These are phyloP conservation scores for Camponotus vicinus DNA, from an alignment of 1,140 invertebrate genomes.

Conservation along the genomic window DNA sequence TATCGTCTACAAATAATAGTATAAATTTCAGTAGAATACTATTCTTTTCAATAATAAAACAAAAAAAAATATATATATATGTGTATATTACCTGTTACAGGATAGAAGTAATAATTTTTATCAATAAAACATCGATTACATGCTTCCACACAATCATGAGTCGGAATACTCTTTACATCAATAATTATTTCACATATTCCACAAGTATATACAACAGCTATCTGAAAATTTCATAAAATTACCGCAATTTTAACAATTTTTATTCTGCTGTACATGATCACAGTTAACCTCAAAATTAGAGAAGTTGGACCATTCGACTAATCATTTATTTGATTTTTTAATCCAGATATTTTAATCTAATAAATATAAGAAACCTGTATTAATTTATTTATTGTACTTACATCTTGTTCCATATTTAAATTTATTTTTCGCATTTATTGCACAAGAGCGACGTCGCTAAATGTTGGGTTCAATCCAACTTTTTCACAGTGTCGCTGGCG, in stretches of 20 bases:
- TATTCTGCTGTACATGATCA: neutral
- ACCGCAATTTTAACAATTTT: neutral
- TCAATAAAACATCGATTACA: neutral
- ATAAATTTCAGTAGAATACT: neutral
- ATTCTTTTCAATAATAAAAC: neutral
- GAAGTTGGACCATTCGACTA: too few relatives aligned
- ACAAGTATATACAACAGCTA: neutral
- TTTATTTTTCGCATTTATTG: neutral
- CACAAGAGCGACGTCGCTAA: neutral
- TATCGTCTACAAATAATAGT: conserved; percentile 8
- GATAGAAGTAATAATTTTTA: neutral
- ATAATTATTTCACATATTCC: neutral
- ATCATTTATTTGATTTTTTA: too few relatives aligned
- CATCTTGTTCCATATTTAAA: neutral
- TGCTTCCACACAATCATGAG: neutral
- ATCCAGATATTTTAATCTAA: too few relatives aligned
- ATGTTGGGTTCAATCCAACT: neutral
- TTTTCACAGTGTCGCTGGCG: neutral
- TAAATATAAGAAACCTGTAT: too few relatives aligned
- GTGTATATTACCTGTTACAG: conserved; percentile 2
- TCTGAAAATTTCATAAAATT: neutral
- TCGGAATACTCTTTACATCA: neutral
- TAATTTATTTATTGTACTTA: neutral
- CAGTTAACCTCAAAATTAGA: neutral
- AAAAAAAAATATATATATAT: neutral